Percentiles rank a stretch among this genome's conserved stretches.
Evolutionary conservation across 2,113 vertebrate species (phyloP).

Genomic region (Crotalus helleri): DNA sequence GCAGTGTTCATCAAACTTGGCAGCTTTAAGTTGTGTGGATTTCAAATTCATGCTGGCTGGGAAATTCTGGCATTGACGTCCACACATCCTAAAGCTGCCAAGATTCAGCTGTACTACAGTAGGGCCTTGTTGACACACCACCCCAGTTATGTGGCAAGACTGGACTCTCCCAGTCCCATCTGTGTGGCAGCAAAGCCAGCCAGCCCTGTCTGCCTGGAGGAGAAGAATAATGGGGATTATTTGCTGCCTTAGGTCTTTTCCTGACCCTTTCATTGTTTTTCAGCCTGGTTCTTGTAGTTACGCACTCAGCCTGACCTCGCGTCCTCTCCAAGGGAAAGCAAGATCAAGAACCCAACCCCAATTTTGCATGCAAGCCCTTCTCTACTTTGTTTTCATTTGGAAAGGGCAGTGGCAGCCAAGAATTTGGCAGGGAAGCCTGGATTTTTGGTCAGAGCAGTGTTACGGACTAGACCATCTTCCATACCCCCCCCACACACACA

Average conservation of each 20-base stretch:
- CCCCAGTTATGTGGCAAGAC: background rate
- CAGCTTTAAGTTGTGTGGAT: background rate
- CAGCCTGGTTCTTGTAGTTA: background rate
- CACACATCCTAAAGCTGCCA: background rate
- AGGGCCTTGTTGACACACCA: background rate
- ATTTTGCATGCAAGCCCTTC: background rate
- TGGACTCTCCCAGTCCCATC: background rate
- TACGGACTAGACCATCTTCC: background rate
- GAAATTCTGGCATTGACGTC: background rate
- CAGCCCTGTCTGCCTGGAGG: background rate
- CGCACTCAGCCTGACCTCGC: background rate
- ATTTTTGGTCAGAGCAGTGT: background rate
- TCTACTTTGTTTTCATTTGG: background rate
- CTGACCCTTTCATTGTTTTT: background rate
- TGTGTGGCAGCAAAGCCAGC: background rate
- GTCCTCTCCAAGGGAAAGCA: background rate
- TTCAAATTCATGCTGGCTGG: background rate
- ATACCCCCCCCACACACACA: background rate
- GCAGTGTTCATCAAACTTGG: background rate
- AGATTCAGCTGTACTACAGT: background rate
- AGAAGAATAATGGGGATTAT: background rate
- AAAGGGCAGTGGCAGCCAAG: fast-evolving
- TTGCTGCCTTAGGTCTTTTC: background rate
- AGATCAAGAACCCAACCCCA: background rate
- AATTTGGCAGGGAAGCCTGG: background rate